Evolutionary conservation across 2,113 vertebrate genomes (phyloP).

Genomic region (Hiodon alosoides): DNA sequence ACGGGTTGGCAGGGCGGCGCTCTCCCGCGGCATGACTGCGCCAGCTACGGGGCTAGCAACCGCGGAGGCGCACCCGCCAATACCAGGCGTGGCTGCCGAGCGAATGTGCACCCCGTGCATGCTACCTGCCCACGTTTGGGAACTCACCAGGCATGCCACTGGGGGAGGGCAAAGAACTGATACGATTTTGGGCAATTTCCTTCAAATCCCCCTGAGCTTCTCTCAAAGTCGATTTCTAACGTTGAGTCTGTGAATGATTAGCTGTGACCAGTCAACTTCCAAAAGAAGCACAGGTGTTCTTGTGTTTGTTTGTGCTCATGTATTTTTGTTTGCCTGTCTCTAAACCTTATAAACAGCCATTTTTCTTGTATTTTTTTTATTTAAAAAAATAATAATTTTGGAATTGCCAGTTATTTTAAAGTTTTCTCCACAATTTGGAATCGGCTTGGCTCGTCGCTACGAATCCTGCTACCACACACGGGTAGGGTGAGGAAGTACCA

Average conservation of each 20-base stretch:
- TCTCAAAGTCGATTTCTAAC: not conserved
- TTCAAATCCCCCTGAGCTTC: not conserved
- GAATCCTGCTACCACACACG: too few relatives aligned
- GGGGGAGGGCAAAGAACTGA: constrained; percentile 40
- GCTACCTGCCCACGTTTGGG: constrained; percentile 54
- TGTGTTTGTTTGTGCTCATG: constrained; percentile 2
- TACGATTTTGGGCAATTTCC: not conserved
- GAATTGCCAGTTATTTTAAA: too few relatives aligned
- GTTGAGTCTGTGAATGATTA: not conserved
- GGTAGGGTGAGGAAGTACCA: too few relatives aligned
- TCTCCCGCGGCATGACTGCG: not conserved
- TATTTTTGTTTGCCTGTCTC: not conserved
- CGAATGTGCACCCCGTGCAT: constrained; percentile 51
- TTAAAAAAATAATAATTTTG: too few relatives aligned
- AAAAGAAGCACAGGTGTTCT: constrained; percentile 9
- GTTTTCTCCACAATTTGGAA: too few relatives aligned
- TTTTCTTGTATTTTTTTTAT: too few relatives aligned
- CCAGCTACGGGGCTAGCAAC: not conserved
- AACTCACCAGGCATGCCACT: constrained; percentile 49
- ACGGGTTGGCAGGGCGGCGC: not conserved
- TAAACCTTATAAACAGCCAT: not conserved
- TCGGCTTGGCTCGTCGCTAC: too few relatives aligned
- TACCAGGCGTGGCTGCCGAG: constrained; percentile 31
- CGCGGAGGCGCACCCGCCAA: constrained; percentile 10
- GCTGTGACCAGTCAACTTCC: not conserved